Evolutionary conservation across 2,113 vertebrate genomes (phyloP).

Genomic region (Plecotus auritus): DNA sequence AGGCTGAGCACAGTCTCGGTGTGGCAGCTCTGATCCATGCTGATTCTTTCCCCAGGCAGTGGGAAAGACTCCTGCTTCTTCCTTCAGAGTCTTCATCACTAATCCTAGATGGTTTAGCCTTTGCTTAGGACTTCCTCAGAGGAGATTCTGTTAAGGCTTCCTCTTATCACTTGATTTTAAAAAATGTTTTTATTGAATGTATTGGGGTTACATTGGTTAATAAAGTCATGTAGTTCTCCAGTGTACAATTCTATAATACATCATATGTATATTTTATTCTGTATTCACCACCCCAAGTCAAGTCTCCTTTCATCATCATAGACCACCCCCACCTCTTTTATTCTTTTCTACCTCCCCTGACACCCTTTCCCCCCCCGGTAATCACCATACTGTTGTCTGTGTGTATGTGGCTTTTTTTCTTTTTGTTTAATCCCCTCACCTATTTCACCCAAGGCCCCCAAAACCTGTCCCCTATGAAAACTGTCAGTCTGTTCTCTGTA

Average conservation of each 20-base stretch:
- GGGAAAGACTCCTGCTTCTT: neutral
- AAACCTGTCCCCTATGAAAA: no score
- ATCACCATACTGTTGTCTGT: neutral
- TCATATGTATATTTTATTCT: neutral
- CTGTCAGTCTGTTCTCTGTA: no score
- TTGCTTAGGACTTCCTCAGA: neutral
- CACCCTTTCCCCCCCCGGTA: neutral
- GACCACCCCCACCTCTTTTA: neutral
- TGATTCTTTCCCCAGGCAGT: neutral
- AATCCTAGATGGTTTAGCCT: neutral
- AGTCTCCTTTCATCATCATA: neutral
- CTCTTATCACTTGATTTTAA: neutral
- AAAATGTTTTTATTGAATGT: neutral
- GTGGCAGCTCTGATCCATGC: neutral
- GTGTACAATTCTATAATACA: neutral
- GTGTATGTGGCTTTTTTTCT: neutral
- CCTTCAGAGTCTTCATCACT: neutral
- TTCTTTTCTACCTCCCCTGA: neutral
- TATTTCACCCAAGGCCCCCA: neutral
- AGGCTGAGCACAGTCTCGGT: neutral
- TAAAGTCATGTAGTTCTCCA: neutral
- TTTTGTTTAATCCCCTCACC: neutral
- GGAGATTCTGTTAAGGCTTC: neutral
- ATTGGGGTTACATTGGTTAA: neutral
- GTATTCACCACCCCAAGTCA: neutral